Base-by-base conservation (phyloP, 1,140 invertebrate species). In the Maconellicoccus hirsutus region DNA sequence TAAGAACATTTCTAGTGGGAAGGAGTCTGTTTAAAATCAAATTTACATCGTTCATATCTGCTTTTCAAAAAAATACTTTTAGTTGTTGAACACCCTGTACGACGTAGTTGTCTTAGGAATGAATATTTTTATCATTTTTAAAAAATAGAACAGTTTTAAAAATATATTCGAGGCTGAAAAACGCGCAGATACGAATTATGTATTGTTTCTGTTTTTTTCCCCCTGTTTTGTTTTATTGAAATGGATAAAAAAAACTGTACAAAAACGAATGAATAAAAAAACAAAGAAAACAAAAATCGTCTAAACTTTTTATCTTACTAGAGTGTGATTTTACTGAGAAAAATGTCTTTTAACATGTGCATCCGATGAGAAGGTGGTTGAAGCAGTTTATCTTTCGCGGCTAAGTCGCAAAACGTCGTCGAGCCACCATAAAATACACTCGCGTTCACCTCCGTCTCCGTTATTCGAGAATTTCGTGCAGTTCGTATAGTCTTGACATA, bases 321-420 rank as follows among this genome's bases (percentile, higher is more conserved):
- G 25, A 66, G 61, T 66, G 61, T 66, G 61, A 66, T 66, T 66
- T 66, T 26, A 8, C 19, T 23, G 19, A 66, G 61, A 66, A 66
- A 66, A 66, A 66, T 66, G 19, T 66, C 61, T 66, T 66, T 25
- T 19, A 66, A 66, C 61, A 66, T 66, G 61, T 66, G 61, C 61
- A 66, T 25, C 61, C 19, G 61, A 66, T 66, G 61, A 23, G 61
- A 66, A 66, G 61, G 61, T 66, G 61, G 61, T 66, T 22, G 19
- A 25, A 26, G 22, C 61, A 66, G 61, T 66, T 66, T 66, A 26
- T 66, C 61, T 66, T 66, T 26, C 10, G 61, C 25, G 61, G 61
- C 61, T 52, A 52, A 52, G 3, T 52, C 42, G 25, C 25, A 23
- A 25, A 66, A 23, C 61, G 61, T 19, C 6, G 10, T 16, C n/a